Conservation (phyloP, 2,797 vertebrate species). For the Acanthornis magna region DNA sequence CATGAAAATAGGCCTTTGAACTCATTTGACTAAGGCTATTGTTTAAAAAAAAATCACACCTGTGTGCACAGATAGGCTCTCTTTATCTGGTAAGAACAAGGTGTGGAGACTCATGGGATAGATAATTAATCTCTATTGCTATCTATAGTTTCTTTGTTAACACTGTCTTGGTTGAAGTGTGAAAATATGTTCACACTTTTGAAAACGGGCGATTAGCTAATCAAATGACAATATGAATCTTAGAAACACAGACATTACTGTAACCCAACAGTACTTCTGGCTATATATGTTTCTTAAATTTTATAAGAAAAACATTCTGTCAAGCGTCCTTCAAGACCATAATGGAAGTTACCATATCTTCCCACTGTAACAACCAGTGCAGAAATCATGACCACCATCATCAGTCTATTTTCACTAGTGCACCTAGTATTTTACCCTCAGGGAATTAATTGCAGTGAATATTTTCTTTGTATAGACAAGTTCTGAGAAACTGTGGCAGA, state of each 20-base stretch:
- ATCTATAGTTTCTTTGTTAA: constrained; percentile 85
- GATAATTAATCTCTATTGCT: constrained; percentile 84
- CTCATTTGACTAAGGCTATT: constrained; percentile 67
- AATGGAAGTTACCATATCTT: not conserved
- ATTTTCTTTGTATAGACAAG: not conserved
- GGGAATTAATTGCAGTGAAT: not conserved
- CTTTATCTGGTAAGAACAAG: constrained; percentile 76
- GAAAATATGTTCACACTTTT: constrained; percentile 82
- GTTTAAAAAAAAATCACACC: constrained; percentile 70
- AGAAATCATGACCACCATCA: not conserved
- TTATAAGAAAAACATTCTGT: constrained; percentile 37
- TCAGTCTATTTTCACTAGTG: not conserved
- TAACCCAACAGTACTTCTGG: constrained; percentile 63
- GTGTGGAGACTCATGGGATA: constrained; percentile 75
- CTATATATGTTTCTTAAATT: not conserved
- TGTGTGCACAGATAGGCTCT: constrained; percentile 68
- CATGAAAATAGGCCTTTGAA: constrained; percentile 70
- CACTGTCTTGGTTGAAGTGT: constrained; percentile 78
- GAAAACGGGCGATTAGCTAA: constrained; percentile 80
- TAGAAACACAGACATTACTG: constrained; percentile 73
- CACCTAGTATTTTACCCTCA: not conserved
- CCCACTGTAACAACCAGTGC: not conserved
- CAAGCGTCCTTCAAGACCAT: not conserved
- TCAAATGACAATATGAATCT: constrained; percentile 80
- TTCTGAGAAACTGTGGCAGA: not conserved